A percentile compares a stretch with the other conserved stretches of the same genome.
phyloP scores from a whole-genome alignment of 1,140 invertebrate species.

The Lanistes nyassanus region DNA sequence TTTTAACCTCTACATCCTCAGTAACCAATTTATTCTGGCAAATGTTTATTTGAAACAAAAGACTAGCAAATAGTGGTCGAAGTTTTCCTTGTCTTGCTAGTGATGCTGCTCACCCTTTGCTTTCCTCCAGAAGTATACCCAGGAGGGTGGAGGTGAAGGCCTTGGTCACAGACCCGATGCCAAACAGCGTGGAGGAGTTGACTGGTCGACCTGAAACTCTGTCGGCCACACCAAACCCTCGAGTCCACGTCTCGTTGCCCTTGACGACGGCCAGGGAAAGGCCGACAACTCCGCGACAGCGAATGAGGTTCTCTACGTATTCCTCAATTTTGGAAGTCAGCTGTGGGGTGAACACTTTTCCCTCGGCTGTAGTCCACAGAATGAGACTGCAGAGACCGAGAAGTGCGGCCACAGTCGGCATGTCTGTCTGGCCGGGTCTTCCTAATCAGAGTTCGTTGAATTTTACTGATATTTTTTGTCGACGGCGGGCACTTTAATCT shows the following conservation, averaged over 20 bases:
- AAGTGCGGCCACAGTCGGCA: too few species aligned
- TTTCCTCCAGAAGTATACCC: conserved; percentile 28
- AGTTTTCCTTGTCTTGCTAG: too few species aligned
- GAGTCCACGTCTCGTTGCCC: conserved; percentile 33
- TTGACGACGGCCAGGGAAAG: conserved; percentile 40
- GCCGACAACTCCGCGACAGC: conserved; percentile 25
- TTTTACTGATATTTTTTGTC: too few species aligned
- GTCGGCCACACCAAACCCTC: conserved; percentile 32
- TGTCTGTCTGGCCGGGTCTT: too few species aligned
- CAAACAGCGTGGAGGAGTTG: conserved; percentile 30
- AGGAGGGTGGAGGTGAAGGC: conserved; percentile 36
- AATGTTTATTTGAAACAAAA: neutral
- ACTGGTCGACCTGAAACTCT: conserved; percentile 14
- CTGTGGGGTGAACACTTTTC: conserved; percentile 16
- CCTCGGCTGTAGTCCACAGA: neutral
- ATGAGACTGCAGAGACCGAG: too few species aligned
- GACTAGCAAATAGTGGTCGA: neutral
- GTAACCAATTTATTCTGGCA: too few species aligned
- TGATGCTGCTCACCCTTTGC: neutral
- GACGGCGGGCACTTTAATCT: too few species aligned
- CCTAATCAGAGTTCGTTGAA: too few species aligned
- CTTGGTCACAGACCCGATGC: conserved; percentile 38
- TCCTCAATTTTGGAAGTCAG: conserved; percentile 3
- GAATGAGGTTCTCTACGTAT: conserved; percentile 1
- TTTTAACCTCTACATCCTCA: too few species aligned